phyloP scores from a whole-genome alignment of 2,888 invertebrate species.

The Cephus nigrinus region DNA sequence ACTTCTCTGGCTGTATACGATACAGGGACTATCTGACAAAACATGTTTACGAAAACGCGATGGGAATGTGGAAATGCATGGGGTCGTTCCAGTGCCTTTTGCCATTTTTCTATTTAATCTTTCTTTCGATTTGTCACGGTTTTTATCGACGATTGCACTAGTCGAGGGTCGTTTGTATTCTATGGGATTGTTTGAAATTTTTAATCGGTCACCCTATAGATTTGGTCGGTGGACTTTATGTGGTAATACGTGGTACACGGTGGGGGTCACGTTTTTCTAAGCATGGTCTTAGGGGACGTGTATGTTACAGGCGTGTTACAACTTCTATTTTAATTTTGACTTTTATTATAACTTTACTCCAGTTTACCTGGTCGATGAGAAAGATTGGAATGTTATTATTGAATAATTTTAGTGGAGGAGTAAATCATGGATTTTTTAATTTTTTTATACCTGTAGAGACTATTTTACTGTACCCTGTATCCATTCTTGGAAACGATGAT shows the following conservation, averaged over 20 bases:
- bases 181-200: background rate
- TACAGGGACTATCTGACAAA: background rate
- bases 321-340: background rate
- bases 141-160: background rate
- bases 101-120: background rate
- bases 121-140: background rate
- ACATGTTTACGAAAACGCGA: conserved; percentile 7
- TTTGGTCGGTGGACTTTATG: conserved; percentile 12
- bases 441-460: background rate
- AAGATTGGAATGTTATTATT: background rate
- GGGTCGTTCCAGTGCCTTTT: background rate
- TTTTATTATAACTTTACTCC: background rate
- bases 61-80: background rate
- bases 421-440: background rate
- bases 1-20: background rate
- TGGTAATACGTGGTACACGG: conserved; percentile 30
- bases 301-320: conserved; percentile 19
- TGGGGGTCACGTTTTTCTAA: conserved; percentile 45
- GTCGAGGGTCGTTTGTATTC: background rate
- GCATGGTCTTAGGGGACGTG: conserved; percentile 31
- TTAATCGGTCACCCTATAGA: conserved; percentile 6
- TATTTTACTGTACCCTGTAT: background rate
- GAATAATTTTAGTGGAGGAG: background rate
- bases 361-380: background rate
- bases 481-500: background rate